Percentiles rank a stretch among this genome's conserved stretches.
These are phyloP conservation scores for Gonioctena quinquepunctata DNA, from an alignment of 1,140 invertebrate species.

Conservation along the genomic window DNA sequence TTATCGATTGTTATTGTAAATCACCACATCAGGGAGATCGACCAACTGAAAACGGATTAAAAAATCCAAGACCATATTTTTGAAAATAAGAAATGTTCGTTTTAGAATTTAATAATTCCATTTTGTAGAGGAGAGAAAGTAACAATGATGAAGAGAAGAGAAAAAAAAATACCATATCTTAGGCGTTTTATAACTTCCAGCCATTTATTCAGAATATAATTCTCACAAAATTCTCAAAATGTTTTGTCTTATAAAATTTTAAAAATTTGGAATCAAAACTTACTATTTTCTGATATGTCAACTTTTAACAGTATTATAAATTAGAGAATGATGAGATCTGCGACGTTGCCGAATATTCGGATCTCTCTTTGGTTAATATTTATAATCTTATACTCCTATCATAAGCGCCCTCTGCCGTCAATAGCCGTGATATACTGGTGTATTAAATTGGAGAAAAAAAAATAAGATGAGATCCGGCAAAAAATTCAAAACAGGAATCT, in stretches of 20 bases:
- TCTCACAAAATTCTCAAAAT: too few species aligned
- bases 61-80: too few species aligned
- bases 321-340: neutral
- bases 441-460: slow-evolving; percentile 10
- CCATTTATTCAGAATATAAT: too few species aligned
- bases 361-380: slow-evolving; percentile 4
- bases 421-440: slow-evolving; percentile 1
- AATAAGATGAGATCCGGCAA: slow-evolving; percentile 1
- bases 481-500: slow-evolving; percentile 9
- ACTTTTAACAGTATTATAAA: neutral
- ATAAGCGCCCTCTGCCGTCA: slow-evolving; percentile 7
- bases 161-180: neutral
- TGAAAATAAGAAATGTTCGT: too few species aligned
- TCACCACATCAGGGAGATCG: too few species aligned
- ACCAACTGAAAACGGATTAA: too few species aligned
- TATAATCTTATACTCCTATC: neutral
- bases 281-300: neutral
- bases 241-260: too few species aligned
- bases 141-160: too few species aligned
- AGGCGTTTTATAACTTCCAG: neutral
- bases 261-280: neutral
- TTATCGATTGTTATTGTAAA: too few species aligned
- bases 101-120: too few species aligned
- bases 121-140: too few species aligned
- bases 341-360: slow-evolving; percentile 2